Percentiles rank a stretch among this genome's conserved stretches.
phyloP scores from a whole-genome alignment of 2,888 invertebrate species.

The Campaea margaritaria region DNA sequence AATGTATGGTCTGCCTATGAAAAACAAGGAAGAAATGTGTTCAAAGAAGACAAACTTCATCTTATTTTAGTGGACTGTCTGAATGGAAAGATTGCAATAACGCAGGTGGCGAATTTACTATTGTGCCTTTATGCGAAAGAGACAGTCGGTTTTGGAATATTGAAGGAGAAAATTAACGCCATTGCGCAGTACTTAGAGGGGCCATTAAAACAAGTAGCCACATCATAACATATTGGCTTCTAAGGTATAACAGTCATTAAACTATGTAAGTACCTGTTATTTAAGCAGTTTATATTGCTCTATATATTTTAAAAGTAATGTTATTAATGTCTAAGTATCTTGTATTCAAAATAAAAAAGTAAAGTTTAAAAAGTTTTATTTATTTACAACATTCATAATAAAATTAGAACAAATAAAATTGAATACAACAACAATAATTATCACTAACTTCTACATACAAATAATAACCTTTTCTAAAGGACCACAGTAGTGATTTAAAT shows the following conservation, averaged over 20 bases:
- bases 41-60: conserved; percentile 95
- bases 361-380: background rate
- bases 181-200: conserved; percentile 95
- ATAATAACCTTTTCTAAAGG: too few species aligned
- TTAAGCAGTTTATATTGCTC: background rate
- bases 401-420: too few species aligned
- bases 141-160: conserved; percentile 95
- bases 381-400: background rate
- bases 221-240: conserved; percentile 67
- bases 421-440: too few species aligned
- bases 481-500: too few species aligned
- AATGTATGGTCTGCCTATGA: conserved; percentile 98
- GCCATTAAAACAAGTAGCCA: conserved; percentile 94
- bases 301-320: background rate
- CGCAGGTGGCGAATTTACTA: conserved; percentile 96
- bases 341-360: background rate
- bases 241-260: background rate
- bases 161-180: conserved; percentile 96
- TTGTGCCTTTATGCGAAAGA: conserved; percentile 96
- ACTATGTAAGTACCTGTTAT: background rate
- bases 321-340: background rate
- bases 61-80: conserved; percentile 95
- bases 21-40: conserved; percentile 94
- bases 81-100: conserved; percentile 97
- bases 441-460: too few species aligned